Conservation (phyloP, 2,888 invertebrate species). For the Trachelus tabidus region DNA sequence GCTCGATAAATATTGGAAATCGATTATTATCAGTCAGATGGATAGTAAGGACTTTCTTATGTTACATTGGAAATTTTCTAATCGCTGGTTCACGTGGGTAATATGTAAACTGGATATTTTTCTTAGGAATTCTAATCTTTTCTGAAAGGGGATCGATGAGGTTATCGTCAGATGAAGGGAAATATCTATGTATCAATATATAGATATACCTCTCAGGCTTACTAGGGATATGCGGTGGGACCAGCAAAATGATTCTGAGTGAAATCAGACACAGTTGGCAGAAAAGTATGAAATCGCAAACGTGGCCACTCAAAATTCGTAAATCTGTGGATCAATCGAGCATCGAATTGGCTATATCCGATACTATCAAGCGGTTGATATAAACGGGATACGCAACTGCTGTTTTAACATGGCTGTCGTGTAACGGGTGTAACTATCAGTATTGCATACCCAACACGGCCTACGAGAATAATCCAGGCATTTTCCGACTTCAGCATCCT, state of each 20-base stretch:
- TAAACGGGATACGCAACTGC: too few species aligned
- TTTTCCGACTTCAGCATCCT: not conserved
- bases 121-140: not conserved
- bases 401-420: not conserved
- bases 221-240: too few species aligned
- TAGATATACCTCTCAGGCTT: not conserved
- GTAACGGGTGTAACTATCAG: not conserved
- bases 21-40: not conserved
- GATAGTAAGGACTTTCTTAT: not conserved
- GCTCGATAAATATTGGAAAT: not conserved
- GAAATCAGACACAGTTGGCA: not conserved
- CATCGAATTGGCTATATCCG: not conserved
- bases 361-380: not conserved
- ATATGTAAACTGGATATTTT: not conserved
- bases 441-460: not conserved
- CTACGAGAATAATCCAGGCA: not conserved
- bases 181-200: not conserved
- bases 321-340: not conserved
- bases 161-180: not conserved
- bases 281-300: not conserved
- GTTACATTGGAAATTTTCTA: not conserved
- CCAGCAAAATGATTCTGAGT: not conserved
- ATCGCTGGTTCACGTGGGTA: not conserved
- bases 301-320: not conserved
- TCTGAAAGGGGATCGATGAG: not conserved